Evolutionary conservation across 1,140 invertebrate species (phyloP).

Genomic region (Plutomurus gul): DNA sequence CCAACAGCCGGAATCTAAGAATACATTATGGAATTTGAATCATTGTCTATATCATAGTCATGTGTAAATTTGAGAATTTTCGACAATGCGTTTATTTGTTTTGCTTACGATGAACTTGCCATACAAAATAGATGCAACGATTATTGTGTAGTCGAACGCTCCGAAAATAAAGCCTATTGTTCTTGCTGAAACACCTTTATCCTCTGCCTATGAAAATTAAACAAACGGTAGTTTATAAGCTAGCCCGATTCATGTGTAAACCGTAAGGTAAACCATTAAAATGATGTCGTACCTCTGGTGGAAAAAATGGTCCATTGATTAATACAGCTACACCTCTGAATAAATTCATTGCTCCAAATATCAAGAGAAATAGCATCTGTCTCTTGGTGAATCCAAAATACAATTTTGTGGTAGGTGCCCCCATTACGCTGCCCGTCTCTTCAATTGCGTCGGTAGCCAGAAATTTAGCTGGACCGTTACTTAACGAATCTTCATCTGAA

Average conservation of each 20-base stretch:
- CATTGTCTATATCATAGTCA: not conserved
- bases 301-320: conserved; percentile 68
- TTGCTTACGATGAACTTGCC: conserved; percentile 60
- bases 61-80: not conserved
- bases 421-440: not conserved
- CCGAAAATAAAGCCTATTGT: conserved; percentile 92
- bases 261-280: not conserved
- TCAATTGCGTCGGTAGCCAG: too few species aligned
- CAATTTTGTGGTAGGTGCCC: not conserved
- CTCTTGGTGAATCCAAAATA: conserved; percentile 67
- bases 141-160: conserved; percentile 86
- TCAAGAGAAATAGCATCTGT: conserved; percentile 79
- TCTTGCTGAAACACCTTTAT: conserved; percentile 80
- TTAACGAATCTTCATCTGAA: too few species aligned
- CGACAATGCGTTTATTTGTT: not conserved
- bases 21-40: not conserved
- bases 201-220: conserved; percentile 68
- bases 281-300: conserved; percentile 59
- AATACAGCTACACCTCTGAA: conserved; percentile 86
- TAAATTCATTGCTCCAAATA: conserved; percentile 83
- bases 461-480: too few species aligned
- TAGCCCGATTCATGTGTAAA: not conserved
- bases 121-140: conserved; percentile 83
- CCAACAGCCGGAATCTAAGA: conserved; percentile 76
- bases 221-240: not conserved